Percentiles rank a stretch among this genome's conserved stretches.
Evolutionary conservation across 2,113 vertebrate genomes (phyloP).

Genomic region (Epinephelus lanceolatus): DNA sequence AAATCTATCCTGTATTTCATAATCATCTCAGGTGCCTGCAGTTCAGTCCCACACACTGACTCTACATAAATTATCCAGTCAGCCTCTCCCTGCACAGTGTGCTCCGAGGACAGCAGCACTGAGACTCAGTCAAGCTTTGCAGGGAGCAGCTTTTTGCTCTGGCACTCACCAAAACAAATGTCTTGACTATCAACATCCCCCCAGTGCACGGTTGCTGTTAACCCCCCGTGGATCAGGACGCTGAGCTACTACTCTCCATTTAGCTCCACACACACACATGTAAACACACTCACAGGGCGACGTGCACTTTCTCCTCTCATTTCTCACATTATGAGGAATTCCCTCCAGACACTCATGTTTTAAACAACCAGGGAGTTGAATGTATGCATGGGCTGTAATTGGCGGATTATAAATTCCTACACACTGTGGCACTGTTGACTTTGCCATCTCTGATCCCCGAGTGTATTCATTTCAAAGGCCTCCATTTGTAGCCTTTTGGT

Average conservation of each 20-base stretch:
- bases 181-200: constrained; percentile 41
- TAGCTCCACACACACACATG: constrained; percentile 15
- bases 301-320: constrained; percentile 9
- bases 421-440: constrained; percentile 75
- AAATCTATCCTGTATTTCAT: background rate
- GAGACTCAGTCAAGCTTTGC: constrained; percentile 26
- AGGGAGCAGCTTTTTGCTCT: constrained; percentile 9
- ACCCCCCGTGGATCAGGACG: constrained; percentile 42
- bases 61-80: constrained; percentile 5
- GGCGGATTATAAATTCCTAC: constrained; percentile 78
- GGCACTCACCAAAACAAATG: constrained; percentile 56
- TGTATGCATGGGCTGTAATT: constrained; percentile 75
- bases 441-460: constrained; percentile 69
- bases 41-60: constrained; percentile 16
- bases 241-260: constrained; percentile 22
- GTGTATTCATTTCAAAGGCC: constrained; percentile 77
- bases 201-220: constrained; percentile 19
- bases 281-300: constrained; percentile 5
- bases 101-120: constrained; percentile 2
- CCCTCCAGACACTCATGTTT: constrained; percentile 70
- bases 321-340: constrained; percentile 59
- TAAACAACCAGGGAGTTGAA: constrained; percentile 64
- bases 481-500: constrained; percentile 64
- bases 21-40: background rate
- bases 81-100: background rate